Base-by-base conservation (phyloP, 2,797 vertebrate genomes). In the Darevskia nairensis region DNA sequence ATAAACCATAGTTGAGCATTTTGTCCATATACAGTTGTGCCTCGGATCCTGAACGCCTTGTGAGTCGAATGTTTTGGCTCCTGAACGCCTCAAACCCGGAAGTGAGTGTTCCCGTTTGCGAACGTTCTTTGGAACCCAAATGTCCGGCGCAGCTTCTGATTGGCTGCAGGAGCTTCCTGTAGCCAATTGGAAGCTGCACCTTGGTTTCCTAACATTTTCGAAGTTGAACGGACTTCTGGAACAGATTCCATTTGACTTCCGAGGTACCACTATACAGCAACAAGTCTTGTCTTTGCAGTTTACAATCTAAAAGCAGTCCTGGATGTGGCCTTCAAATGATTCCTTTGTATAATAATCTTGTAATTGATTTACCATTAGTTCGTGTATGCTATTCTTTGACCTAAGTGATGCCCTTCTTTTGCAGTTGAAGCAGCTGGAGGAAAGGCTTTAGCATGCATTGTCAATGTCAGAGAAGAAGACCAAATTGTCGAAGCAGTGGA, bases 371-470 rank as follows among this genome's bases (percentile, higher is more conserved):
- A 74, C 21, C 59, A 81, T 32, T 75, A 39, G 25, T 27, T 44
- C 7, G 84, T 35, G 41, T 23, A 10, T 15, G 75, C 86, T 85
- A 78, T 87, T 50, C 19, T n/a, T 72, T 3, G 64, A 68, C 89
- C 75, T 66, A 61, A 88, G 59, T 55, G 61, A 27, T 84, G 69
- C 17, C 83, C 66, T 61, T 78, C 86, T 88, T 90, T 90, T 89
- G 23, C 94, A 99, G 99, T 99, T 95, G 98, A 99, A 97, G 98
- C 98, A 0, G 97, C 95, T 4, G 99, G 99, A 39, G 99, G 99
- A 87, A 98, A 97, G 84, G 98, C 98, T 55, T 94, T 99, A 92
- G 96, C 99, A 0, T 99, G 98, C 13, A 3, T 99, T 0, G 98
- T 99, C 1, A 98, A 99, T 55, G 98, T 99, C 75, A 97, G 98